Percentiles rank a stretch among this genome's conserved stretches.
Evolutionary conservation across 2,797 vertebrate species (phyloP).

Genomic region (Eospalax fontanierii): DNA sequence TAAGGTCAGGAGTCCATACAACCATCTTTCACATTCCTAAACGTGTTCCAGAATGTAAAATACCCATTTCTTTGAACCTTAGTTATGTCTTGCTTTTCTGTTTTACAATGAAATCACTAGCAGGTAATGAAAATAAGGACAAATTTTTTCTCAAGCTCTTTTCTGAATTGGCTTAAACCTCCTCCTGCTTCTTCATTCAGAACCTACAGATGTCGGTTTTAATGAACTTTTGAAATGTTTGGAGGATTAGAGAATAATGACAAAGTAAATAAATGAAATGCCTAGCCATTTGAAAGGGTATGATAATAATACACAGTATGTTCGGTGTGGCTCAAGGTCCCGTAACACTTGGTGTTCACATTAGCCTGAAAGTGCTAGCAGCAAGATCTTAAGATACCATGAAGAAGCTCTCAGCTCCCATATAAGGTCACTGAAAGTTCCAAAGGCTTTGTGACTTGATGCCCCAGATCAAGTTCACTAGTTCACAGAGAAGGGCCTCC

Average conservation of each 20-base stretch:
- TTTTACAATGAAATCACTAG: conserved; percentile 47
- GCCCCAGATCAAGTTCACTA: background rate
- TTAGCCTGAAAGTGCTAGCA: background rate
- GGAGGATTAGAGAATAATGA: background rate
- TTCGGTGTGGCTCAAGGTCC: background rate
- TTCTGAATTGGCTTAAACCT: background rate
- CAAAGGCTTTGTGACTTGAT: background rate
- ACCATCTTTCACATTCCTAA: conserved; percentile 15
- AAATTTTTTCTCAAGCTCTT: conserved; percentile 16
- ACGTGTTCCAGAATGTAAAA: conserved; percentile 38
- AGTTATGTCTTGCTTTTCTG: background rate
- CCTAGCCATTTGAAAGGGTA: background rate
- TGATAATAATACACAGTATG: background rate
- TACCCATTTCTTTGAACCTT: background rate
- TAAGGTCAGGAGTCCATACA: background rate
- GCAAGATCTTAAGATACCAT: too few species aligned
- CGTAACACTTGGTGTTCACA: background rate
- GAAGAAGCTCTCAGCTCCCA: background rate
- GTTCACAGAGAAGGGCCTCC: background rate
- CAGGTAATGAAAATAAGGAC: background rate
- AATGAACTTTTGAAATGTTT: conserved; percentile 10
- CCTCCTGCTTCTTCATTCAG: conserved; percentile 8
- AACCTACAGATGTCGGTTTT: conserved; percentile 28
- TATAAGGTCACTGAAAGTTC: background rate
- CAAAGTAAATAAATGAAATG: conserved; percentile 21